These are phyloP conservation scores for Sympetrum striolatum DNA, from an alignment of 2,888 invertebrate genomes.

Conservation along the genomic window DNA sequence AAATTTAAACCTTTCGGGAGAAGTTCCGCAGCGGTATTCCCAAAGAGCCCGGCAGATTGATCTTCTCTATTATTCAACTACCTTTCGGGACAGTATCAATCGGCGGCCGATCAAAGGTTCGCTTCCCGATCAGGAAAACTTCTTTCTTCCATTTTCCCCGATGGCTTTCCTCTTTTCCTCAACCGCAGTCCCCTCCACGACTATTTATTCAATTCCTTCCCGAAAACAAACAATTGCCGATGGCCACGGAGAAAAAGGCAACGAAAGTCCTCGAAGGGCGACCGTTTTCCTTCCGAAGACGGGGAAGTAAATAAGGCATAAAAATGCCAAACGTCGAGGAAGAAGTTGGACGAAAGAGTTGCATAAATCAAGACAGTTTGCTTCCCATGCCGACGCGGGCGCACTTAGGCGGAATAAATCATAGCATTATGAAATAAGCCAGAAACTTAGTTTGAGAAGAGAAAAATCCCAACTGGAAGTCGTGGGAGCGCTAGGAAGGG, in stretches of 20 bases:
- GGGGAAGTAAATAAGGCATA: not conserved
- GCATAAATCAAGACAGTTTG: not conserved
- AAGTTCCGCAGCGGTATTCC: not conserved
- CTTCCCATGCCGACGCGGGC: not conserved
- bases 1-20: not conserved
- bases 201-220: not conserved
- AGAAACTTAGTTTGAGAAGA: not conserved
- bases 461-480: not conserved
- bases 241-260: not conserved
- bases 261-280: not conserved
- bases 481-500: not conserved
- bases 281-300: not conserved
- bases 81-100: not conserved
- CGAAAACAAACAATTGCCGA: not conserved
- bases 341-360: not conserved
- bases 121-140: not conserved
- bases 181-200: not conserved
- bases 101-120: not conserved
- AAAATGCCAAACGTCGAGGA: not conserved
- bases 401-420: not conserved
- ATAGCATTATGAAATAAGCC: not conserved
- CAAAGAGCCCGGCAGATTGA: not conserved
- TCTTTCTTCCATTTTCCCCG: not conserved
- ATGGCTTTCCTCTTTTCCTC: not conserved
- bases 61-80: constrained; percentile 8